Evolutionary conservation across 2,797 vertebrate species (phyloP), one percentile per base, ranked within the genome.

Genomic region (Amniataba percoides): DNA sequence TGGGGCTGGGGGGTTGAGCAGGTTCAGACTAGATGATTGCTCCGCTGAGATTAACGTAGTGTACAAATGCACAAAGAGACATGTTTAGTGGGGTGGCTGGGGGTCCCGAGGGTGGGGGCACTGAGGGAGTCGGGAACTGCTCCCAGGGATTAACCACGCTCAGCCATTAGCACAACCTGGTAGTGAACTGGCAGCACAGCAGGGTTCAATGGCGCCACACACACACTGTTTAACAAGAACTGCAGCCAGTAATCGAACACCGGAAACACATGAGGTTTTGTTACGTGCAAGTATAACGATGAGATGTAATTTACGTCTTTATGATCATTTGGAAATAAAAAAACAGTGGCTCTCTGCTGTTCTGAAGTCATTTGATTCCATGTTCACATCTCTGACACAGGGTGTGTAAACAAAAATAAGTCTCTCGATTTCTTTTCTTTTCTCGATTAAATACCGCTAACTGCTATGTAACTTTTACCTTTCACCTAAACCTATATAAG

Each of bases 101-200:
- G 61, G 67, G 48, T 66, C 59, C 57, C 7, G 3, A 27, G 36
- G 57, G 9, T 49, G 42, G 49, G 61, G 72, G 55, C 5, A 45
- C 23, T 49, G 57, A 19, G 55, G 68, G 39, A 45, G 42, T 64
- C 0, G n/a, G 48, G 72, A 72, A 82, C 63, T 64, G 77, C 71
- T 75, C 73, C 39, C 70, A 74, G 78, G 71, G 88, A 92, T 92
- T 90, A 89, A 84, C 10, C 13, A 15, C 83, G 84, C 80, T 83
- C 42, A 72, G 59, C 74, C 82, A 78, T 76, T 77, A 77, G 70
- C 69, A 81, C 77, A 82, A 74, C 70, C 60, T 84, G 71, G 69
- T 74, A 74, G 67, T 71, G 27, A 58, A 72, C 75, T 42, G 67
- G 70, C 62, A 78, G 25, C 66, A 34, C 80, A 45, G 60, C 76